Evolutionary conservation across 2,113 vertebrate genomes (phyloP).

Genomic region (Urocolius indicus): DNA sequence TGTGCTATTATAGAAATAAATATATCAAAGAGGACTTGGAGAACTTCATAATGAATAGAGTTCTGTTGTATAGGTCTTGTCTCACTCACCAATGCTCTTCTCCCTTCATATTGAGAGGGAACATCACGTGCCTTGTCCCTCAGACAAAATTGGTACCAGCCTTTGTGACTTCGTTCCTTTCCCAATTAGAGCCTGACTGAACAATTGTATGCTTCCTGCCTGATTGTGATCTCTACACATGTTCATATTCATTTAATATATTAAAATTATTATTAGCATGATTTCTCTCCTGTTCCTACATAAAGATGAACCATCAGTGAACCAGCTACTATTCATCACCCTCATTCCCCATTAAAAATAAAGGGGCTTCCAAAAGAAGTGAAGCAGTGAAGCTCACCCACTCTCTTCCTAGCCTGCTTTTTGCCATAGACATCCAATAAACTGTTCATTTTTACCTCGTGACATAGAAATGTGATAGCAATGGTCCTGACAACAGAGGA

Average conservation of each 20-base stretch:
- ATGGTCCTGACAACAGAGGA: background rate
- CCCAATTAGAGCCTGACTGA: background rate
- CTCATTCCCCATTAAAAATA: background rate
- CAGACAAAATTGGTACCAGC: background rate
- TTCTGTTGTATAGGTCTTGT: background rate
- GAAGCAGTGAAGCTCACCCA: background rate
- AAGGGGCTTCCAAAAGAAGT: background rate
- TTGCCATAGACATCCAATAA: background rate
- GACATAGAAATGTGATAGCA: background rate
- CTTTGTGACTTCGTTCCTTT: background rate
- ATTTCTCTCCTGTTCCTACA: background rate
- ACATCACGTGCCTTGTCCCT: background rate
- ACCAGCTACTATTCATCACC: background rate
- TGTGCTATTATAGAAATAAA: background rate
- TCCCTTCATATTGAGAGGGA: background rate
- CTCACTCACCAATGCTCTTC: background rate
- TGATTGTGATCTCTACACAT: accelerated
- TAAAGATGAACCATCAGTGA: background rate
- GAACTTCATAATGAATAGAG: background rate
- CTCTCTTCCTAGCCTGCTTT: background rate
- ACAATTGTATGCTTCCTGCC: accelerated
- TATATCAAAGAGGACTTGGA: background rate
- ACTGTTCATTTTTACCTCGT: background rate
- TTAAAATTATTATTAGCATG: background rate
- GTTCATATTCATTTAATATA: background rate